Conservation (phyloP, 1,140 invertebrate species). For the Leptopilina boulardi region DNA sequence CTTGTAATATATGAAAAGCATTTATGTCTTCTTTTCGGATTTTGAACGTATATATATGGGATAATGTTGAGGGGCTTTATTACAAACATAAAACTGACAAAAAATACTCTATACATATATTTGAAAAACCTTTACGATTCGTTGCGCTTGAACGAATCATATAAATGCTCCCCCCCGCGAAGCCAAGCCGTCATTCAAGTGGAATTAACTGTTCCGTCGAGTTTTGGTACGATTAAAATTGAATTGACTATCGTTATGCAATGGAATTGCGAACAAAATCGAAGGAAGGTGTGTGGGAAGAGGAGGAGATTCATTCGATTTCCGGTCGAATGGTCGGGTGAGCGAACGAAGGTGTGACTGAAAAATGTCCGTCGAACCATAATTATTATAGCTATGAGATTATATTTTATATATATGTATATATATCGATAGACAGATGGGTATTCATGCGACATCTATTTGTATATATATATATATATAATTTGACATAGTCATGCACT, state of each 20-base stretch:
- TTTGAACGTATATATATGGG: too few species aligned
- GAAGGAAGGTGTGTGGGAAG: conserved; percentile 18
- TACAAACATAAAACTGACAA: background rate
- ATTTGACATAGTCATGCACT: background rate
- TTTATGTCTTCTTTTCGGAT: too few species aligned
- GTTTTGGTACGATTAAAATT: conserved; percentile 65
- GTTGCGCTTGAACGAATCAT: conserved; percentile 16
- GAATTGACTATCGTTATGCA: conserved; percentile 65
- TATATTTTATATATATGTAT: conserved; percentile 11
- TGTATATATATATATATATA: background rate
- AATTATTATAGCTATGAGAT: conserved; percentile 50
- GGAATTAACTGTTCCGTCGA: conserved; percentile 65
- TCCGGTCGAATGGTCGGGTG: conserved; percentile 49
- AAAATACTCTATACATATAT: conserved; percentile 19
- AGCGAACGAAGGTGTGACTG: conserved; percentile 48
- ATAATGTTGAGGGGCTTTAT: background rate
- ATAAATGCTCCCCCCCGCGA: conserved; percentile 48
- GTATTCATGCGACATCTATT: background rate
- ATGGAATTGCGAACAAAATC: conserved; percentile 42
- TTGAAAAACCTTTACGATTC: conserved; percentile 9
- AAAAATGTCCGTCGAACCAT: conserved; percentile 52
- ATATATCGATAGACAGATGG: conserved; percentile 16
- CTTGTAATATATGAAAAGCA: too few species aligned
- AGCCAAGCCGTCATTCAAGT: conserved; percentile 58
- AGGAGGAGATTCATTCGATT: conserved; percentile 57